phyloP scores from a whole-genome alignment of 2,888 invertebrate species.

The Synanthedon tipuliformis region DNA sequence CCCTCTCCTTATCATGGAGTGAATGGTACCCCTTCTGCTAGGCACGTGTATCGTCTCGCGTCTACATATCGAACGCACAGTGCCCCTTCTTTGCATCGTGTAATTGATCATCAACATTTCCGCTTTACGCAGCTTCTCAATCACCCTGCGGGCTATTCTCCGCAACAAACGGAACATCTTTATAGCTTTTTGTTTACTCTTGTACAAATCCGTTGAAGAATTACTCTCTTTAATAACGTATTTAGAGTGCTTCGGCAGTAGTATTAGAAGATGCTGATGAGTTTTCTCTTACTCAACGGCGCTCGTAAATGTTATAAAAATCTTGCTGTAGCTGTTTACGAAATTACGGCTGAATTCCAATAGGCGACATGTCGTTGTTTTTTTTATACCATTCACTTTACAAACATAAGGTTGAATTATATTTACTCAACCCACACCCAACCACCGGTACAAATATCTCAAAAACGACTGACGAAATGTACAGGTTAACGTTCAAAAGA shows the following conservation, averaged over 20 bases:
- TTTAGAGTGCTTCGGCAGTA: no score
- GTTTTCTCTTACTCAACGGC: not conserved
- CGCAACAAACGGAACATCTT: constrained; percentile 43
- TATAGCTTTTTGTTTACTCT: no score
- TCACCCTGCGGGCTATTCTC: constrained; percentile 28
- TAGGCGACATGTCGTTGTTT: constrained; percentile 20
- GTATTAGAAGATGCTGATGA: no score
- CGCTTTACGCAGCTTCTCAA: constrained; percentile 34
- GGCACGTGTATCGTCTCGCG: constrained; percentile 5
- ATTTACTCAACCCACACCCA: not conserved
- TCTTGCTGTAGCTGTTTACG: constrained; percentile 1
- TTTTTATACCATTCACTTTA: not conserved
- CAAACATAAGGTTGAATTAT: not conserved
- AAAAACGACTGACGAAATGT: not conserved
- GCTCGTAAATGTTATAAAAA: not conserved
- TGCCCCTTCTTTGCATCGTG: constrained; percentile 32
- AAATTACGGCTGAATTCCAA: constrained; percentile 32
- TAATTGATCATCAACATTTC: constrained; percentile 40
- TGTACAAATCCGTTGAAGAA: no score
- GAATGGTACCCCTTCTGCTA: constrained; percentile 12
- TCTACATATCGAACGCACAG: constrained; percentile 40
- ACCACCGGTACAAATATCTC: not conserved
- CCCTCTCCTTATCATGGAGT: constrained; percentile 26
- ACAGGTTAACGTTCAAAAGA: constrained; percentile 9
- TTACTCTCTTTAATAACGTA: no score